A percentile compares a stretch with the other conserved stretches of the same genome.
Conservation (phyloP, 2,888 invertebrate species). For the Sminthurinus aureus region DNA sequence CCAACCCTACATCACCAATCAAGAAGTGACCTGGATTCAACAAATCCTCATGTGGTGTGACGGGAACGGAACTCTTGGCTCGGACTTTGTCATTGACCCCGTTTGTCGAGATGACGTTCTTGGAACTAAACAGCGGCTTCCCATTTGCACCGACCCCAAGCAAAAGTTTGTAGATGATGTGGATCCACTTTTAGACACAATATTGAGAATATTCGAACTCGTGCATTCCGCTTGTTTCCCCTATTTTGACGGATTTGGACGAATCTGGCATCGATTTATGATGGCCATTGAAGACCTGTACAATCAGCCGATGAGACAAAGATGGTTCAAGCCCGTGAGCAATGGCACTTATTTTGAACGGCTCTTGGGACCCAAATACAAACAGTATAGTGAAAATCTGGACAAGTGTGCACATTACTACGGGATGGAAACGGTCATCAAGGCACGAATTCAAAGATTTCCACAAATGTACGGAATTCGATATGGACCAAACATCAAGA, state of each 20-base stretch:
- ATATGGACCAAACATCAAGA: background rate
- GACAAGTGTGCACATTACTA: conserved; percentile 31
- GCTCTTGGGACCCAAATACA: conserved; percentile 24
- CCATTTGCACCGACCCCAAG: conserved; percentile 9
- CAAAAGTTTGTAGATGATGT: background rate
- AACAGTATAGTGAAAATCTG: conserved; percentile 9
- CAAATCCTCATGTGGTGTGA: conserved; percentile 11
- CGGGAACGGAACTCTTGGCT: background rate
- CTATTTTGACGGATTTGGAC: conserved; percentile 19
- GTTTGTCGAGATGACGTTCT: conserved; percentile 11
- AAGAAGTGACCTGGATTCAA: conserved; percentile 17
- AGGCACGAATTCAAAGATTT: conserved; percentile 15
- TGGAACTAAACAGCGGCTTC: background rate
- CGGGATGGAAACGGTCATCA: background rate
- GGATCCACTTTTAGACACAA: conserved; percentile 30
- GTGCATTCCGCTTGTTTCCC: conserved; percentile 39
- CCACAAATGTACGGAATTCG: conserved; percentile 1
- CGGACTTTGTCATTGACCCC: background rate
- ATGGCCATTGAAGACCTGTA: conserved; percentile 39
- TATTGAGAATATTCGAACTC: conserved; percentile 34
- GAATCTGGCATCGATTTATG: conserved; percentile 37
- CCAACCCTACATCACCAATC: background rate
- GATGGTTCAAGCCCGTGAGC: conserved; percentile 10
- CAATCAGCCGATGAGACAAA: conserved; percentile 27
- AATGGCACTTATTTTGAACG: background rate